Evolutionary conservation across 1,140 invertebrate species (phyloP).

Genomic region (Brachionus manjavacas): DNA sequence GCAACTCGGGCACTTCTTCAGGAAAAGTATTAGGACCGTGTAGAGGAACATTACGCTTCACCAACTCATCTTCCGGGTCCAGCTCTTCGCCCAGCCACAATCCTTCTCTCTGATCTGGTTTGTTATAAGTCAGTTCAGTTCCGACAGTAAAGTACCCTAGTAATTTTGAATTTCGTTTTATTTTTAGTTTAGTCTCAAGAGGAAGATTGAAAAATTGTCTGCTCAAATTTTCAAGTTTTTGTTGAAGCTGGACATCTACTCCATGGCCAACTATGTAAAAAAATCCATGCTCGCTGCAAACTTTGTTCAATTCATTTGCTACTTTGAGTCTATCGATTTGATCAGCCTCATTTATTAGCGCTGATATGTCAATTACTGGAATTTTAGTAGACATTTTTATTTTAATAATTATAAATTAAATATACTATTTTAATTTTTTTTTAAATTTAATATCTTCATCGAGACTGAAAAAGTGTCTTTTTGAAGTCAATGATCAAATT

Average conservation of each 20-base stretch:
- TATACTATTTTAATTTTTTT: background rate
- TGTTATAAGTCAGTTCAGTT: background rate
- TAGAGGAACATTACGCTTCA: background rate
- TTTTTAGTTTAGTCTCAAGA: background rate
- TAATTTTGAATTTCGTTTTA: background rate
- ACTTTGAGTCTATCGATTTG: background rate
- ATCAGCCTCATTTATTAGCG: background rate
- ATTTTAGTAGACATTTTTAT: background rate
- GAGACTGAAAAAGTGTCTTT: background rate
- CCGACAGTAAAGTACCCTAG: slow-evolving; percentile 7
- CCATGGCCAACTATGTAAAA: slow-evolving; percentile 35
- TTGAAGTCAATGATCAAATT: background rate
- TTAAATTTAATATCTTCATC: background rate
- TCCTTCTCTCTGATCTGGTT: slow-evolving; percentile 9
- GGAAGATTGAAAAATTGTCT: slow-evolving; percentile 28
- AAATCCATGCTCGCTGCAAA: slow-evolving; percentile 14
- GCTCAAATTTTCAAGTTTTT: background rate
- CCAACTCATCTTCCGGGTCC: background rate
- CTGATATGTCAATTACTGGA: slow-evolving; percentile 18
- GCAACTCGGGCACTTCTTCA: background rate
- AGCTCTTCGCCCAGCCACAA: slow-evolving; percentile 33
- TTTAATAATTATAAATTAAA: background rate
- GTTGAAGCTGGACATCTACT: background rate
- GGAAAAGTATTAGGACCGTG: slow-evolving; percentile 26
- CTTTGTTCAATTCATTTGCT: slow-evolving; percentile 11